Conservation (phyloP, 2,113 vertebrate genomes). For the Rutilus rutilus region DNA sequence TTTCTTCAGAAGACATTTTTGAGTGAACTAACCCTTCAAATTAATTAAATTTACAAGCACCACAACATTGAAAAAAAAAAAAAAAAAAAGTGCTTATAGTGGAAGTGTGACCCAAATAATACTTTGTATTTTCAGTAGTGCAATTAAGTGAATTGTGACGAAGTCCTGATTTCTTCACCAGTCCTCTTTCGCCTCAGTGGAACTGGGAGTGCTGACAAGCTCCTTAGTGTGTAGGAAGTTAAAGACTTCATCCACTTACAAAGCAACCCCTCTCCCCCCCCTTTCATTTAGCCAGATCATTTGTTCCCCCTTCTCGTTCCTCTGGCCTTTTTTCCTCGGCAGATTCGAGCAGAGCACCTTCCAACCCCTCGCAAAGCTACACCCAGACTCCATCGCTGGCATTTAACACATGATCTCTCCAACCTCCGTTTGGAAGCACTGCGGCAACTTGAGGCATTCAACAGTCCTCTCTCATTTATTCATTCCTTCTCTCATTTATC, state of each 20-base stretch:
- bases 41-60: too few species aligned
- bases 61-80: too few species aligned
- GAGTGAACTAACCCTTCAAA: too few species aligned
- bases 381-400: slow-evolving; percentile 68
- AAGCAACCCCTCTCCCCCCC: slow-evolving; percentile 59
- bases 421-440: slow-evolving; percentile 59
- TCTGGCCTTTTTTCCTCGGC: slow-evolving; percentile 60
- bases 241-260: slow-evolving; percentile 79
- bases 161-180: slow-evolving; percentile 59
- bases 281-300: slow-evolving; percentile 64
- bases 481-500: slow-evolving; percentile 57
- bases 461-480: slow-evolving; percentile 58
- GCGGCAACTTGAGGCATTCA: slow-evolving; percentile 50
- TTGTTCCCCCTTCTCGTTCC: slow-evolving; percentile 47
- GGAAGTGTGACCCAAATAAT: not conserved
- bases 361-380: slow-evolving; percentile 57
- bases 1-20: not conserved
- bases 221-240: slow-evolving; percentile 73
- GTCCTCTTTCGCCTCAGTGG: slow-evolving; percentile 54
- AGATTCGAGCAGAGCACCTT: slow-evolving; percentile 59
- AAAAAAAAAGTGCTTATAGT: not conserved
- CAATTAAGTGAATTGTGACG: slow-evolving; percentile 5
- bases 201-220: slow-evolving; percentile 73
- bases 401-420: slow-evolving; percentile 67
- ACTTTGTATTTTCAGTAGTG: not conserved